phyloP scores from a whole-genome alignment of 2,113 vertebrate species.

The Erythrocebus patas region DNA sequence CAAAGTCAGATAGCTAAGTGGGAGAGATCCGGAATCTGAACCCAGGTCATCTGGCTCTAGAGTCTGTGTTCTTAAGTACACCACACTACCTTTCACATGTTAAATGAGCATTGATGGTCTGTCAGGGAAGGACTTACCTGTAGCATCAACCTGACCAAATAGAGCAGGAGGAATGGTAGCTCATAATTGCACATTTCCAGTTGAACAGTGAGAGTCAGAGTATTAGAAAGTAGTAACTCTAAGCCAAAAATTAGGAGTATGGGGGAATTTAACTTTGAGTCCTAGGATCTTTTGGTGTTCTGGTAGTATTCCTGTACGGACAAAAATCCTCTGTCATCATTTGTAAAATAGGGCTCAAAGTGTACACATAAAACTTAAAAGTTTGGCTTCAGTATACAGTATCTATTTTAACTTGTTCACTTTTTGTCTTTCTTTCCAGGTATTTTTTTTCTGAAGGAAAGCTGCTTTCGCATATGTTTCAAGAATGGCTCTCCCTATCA shows the following conservation, averaged over 20 bases:
- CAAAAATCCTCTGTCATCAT: neutral
- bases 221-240: neutral
- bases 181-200: neutral
- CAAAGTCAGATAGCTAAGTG: neutral
- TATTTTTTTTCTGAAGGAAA: conserved; percentile 57
- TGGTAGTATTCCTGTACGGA: conserved; percentile 88
- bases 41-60: neutral
- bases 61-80: neutral
- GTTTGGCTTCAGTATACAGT: neutral
- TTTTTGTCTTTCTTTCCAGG: conserved; percentile 63
- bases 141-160: neutral
- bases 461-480: conserved; percentile 78
- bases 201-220: neutral
- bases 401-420: conserved; percentile 36
- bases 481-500: conserved; percentile 96
- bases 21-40: neutral
- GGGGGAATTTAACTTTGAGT: conserved; percentile 87
- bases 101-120: neutral
- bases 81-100: neutral
- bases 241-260: neutral
- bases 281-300: conserved; percentile 91
- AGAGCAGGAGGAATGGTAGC: neutral
- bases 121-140: neutral
- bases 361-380: neutral
- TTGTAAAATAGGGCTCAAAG: neutral